A percentile compares a stretch with the other conserved stretches of the same genome.
Conservation (phyloP, 2,797 vertebrate species). For the Morus bassanus region DNA sequence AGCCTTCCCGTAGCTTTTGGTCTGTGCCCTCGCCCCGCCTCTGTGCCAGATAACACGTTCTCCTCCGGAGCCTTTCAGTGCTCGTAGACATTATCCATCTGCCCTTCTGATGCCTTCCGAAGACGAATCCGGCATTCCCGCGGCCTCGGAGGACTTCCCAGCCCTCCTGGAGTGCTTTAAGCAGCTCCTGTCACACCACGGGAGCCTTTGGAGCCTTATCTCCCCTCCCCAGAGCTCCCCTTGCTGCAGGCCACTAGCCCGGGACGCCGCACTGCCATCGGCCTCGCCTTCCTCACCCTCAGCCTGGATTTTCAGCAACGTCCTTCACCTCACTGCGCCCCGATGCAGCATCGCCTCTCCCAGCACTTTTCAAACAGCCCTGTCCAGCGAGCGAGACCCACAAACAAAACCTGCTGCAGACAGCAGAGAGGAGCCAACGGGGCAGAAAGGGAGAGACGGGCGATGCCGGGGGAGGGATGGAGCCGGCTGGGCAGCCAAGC, state of each 20-base stretch:
- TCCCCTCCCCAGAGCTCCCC: background rate
- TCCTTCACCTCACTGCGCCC: accelerated
- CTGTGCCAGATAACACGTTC: accelerated
- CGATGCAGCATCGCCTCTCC: background rate
- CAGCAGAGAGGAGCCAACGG: accelerated
- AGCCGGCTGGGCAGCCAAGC: background rate
- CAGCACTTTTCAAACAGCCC: background rate
- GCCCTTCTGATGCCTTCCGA: background rate
- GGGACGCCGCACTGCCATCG: accelerated
- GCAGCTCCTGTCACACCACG: background rate
- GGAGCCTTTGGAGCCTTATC: background rate
- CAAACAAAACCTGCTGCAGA: background rate
- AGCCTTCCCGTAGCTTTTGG: background rate
- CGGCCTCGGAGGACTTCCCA: background rate
- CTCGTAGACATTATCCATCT: background rate
- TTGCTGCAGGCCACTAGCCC: background rate
- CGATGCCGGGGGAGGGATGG: background rate
- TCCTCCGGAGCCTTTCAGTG: background rate
- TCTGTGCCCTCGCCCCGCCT: background rate
- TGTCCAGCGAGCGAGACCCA: background rate
- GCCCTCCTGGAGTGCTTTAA: background rate
- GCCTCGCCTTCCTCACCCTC: background rate
- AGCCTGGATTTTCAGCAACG: background rate
- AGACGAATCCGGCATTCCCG: accelerated
- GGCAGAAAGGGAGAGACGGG: background rate